Evolutionary conservation across 2,113 vertebrate species (phyloP), one percentile per base, ranked within the genome.

Genomic region (Motacilla alba): DNA sequence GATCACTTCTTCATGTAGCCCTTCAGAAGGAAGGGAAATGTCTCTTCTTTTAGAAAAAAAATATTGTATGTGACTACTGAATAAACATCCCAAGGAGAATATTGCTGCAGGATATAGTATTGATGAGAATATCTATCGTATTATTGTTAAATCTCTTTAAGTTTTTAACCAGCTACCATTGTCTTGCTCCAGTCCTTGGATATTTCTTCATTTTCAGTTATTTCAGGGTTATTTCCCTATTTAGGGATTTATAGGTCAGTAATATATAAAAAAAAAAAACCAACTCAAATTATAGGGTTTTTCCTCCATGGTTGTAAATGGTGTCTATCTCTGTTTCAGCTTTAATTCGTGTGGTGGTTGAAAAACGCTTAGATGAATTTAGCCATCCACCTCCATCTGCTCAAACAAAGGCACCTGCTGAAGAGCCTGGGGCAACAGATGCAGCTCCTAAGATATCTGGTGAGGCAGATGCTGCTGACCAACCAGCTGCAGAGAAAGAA

Each of bases 301-400:
- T 56, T 60, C 24, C 27, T 82, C 43, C 3, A 2, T 79, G 52
- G 60, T 67, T 73, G 15, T 60, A 91, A 91, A 78, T 41, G 55
- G 60, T 60, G 74, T 7, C 23, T 95, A 30, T 94, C 60, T 94
- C 58, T 73, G 18, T 98, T 98, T 83, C 97, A 99, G 99, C 94
- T 89, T 91, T 99, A 96, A 99, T 99, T 87, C 83, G 95, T 27
- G 98, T 98, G 7, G 98, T 98, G 33, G 95, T 97, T 47, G 94
- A 97, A 94, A 98, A 94, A 31, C 98, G 98, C 28, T 69, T 97
- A 41, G 83, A 96, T 5, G 55, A 27, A 13, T 98, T 97, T 53
- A 92, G 92, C 64, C 41, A 0, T 24, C 21, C 77, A 53, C 76
- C 74, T 87, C 67, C 15, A 6, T 1, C 75, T 92, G n/a, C 15